Evolutionary conservation across 2,888 invertebrate genomes (phyloP).

Genomic region (Ophioninae sp.): DNA sequence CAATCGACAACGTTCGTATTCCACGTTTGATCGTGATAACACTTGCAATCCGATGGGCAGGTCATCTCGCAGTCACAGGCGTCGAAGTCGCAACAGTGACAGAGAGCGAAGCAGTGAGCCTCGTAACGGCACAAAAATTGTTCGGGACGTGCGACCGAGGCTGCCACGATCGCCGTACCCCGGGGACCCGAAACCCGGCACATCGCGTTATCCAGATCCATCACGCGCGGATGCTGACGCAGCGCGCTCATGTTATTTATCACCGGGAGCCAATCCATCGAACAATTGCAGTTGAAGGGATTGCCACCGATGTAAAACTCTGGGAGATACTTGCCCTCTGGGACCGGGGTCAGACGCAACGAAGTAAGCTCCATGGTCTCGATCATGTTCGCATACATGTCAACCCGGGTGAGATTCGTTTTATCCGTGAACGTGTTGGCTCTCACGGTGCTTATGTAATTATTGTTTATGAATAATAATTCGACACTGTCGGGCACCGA

Average conservation of each 20-base stretch:
- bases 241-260: constrained; percentile 93
- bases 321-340: constrained; percentile 88
- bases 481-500: constrained; percentile 94
- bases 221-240: constrained; percentile 92
- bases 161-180: constrained; percentile 89
- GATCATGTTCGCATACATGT: constrained; percentile 94
- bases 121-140: constrained; percentile 96
- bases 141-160: constrained; percentile 89
- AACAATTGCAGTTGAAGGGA: constrained; percentile 96
- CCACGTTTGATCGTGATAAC: constrained; percentile 97
- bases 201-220: constrained; percentile 94
- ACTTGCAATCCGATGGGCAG: constrained; percentile 95
- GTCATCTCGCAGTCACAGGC: constrained; percentile 98
- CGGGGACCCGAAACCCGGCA: constrained; percentile 93
- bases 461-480: constrained; percentile 93
- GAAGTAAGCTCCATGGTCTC: constrained; percentile 92
- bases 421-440: constrained; percentile 94
- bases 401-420: constrained; percentile 91
- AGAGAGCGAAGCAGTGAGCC: constrained; percentile 95
- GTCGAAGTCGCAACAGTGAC: constrained; percentile 98
- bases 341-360: constrained; percentile 88
- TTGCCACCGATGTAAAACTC: constrained; percentile 96
- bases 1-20: constrained; percentile 96
- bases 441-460: constrained; percentile 90
- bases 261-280: constrained; percentile 96